phyloP scores from a whole-genome alignment of 2,797 vertebrate species.

The Notolabrus celidotus region DNA sequence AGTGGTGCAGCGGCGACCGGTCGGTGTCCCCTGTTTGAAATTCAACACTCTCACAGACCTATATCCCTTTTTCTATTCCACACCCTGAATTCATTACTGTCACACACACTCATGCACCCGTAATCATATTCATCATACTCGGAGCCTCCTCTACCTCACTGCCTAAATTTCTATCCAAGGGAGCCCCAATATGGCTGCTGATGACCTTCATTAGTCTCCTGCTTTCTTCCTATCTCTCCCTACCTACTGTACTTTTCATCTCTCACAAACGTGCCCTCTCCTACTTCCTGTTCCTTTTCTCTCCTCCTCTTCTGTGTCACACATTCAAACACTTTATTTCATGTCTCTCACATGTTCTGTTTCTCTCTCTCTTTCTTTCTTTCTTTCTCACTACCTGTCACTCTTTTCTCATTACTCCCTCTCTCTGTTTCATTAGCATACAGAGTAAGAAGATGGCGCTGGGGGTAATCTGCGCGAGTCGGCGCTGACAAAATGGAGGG shows the following conservation, averaged over 20 bases:
- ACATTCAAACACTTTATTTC: slow-evolving; percentile 52
- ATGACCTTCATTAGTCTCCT: slow-evolving; percentile 79
- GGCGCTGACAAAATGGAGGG: slow-evolving; percentile 85
- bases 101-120: slow-evolving; percentile 67
- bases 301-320: slow-evolving; percentile 32
- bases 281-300: slow-evolving; percentile 12
- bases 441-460: slow-evolving; percentile 84
- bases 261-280: slow-evolving; percentile 28
- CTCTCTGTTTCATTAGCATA: slow-evolving; percentile 83
- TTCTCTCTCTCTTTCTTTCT: slow-evolving; percentile 26
- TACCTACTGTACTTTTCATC: slow-evolving; percentile 48
- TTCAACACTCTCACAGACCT: slow-evolving; percentile 67
- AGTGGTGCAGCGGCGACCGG: slow-evolving; percentile 53
- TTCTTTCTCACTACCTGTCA: slow-evolving; percentile 60
- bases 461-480: slow-evolving; percentile 78
- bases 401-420: slow-evolving; percentile 75
- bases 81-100: slow-evolving; percentile 75
- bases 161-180: slow-evolving; percentile 68
- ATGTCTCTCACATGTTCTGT: slow-evolving; percentile 34
- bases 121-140: slow-evolving; percentile 78
- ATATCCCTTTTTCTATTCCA: slow-evolving; percentile 67
- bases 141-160: slow-evolving; percentile 49
- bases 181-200: slow-evolving; percentile 72
- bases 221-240: slow-evolving; percentile 31
- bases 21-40: slow-evolving; percentile 72